Evolutionary conservation across 2,113 vertebrate species (phyloP), one percentile per base, ranked within the genome.

Genomic region (Petrocephalus zakoni): DNA sequence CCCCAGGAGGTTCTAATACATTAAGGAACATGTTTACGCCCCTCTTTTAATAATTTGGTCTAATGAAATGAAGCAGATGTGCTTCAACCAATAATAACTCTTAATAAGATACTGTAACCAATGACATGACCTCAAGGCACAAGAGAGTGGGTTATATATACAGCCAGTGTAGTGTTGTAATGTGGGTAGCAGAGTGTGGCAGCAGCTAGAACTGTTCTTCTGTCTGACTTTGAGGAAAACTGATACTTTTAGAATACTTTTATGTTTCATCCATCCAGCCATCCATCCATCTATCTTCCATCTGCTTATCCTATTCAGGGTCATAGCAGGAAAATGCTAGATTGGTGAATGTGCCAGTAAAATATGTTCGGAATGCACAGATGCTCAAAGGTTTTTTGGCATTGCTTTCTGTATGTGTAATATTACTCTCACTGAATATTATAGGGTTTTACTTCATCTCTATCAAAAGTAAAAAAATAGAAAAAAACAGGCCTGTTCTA

Each of bases 1-100:
- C 84, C 84, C 84, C 51, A 86, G 52, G 51, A 86, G 84, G 84
- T 55, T 56, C n/a, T 83, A 86, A 56, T 86, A 13, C 52, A 86
- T 86, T 86, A 86, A 56, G 84, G 25, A 56, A 55, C 29, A 34
- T 86, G 84, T 86, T 86, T 86, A 86, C 52, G 52, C 52, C 22
- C 49, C 81, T 46, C 42, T 49, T 83, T 83, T 83, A 83, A 83
- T 83, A 83, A 68, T 68, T 68, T 68, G 61, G 61, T 68, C 61
- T 68, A 81, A 37, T 42, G 37, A 81, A 81, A 81, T 81, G 8
- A 81, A 83, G 72, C 72, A 37, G 81, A 83, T 22, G 81, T 83
- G 81, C 46, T 83, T 49, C 46, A 83, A 49, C 81, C 46, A 83
- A 83, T 83, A 47, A 46, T 47, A 49, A 22, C 81, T 83, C 42